Conservation (phyloP, 2,797 vertebrate species). For the Mallotus villosus region DNA sequence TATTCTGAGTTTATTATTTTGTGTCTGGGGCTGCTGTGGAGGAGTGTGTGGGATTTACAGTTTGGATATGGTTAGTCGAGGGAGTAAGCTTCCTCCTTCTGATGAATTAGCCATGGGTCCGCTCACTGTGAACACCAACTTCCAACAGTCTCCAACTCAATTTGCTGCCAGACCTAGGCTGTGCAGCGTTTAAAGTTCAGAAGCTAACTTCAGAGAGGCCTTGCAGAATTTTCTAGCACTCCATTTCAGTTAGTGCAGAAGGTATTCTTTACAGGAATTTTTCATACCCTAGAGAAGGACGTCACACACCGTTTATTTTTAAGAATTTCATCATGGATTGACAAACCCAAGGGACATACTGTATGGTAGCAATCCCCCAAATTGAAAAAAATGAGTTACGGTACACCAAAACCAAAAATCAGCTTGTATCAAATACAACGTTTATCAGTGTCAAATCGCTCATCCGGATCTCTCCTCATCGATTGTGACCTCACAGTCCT, state of each 20-base stretch:
- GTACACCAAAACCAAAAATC: background rate
- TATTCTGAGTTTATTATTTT: background rate
- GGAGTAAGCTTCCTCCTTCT: slow-evolving; percentile 13
- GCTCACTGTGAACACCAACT: background rate
- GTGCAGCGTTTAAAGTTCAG: background rate
- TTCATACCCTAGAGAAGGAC: too few relatives aligned
- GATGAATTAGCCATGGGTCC: slow-evolving; percentile 4
- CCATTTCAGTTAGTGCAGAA: background rate
- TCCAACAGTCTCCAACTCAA: background rate
- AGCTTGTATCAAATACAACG: background rate
- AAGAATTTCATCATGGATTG: background rate
- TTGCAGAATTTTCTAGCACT: background rate
- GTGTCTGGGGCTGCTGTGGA: background rate
- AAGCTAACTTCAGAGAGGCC: background rate
- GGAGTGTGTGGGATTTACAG: slow-evolving; percentile 4
- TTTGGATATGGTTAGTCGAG: slow-evolving; percentile 5
- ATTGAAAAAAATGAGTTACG: background rate
- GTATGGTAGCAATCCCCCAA: background rate
- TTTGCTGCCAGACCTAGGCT: background rate
- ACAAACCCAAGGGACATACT: background rate
- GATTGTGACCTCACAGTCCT: too few relatives aligned
- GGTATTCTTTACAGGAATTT: background rate
- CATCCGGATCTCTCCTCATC: too few relatives aligned
- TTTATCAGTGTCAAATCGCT: background rate
- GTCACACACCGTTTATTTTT: too few relatives aligned